Evolutionary conservation across 1,140 invertebrate species (phyloP).

Genomic region (Eriocheir sinensis): DNA sequence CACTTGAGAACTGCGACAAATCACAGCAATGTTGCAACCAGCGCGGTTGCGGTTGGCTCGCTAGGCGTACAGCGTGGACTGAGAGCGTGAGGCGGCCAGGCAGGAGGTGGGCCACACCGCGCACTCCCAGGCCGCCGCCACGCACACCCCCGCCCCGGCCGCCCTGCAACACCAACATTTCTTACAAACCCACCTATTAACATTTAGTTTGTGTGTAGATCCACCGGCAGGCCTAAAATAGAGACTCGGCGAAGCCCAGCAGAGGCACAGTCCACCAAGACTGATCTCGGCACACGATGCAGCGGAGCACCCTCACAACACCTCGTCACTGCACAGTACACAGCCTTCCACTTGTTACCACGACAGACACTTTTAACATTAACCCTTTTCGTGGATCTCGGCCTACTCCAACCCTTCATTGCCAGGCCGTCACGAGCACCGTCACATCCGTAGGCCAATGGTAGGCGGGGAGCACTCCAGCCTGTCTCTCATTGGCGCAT

Average conservation of each 20-base stretch:
- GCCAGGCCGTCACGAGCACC: conserved; percentile 60
- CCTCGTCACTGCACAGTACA: conserved; percentile 63
- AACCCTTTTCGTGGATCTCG: conserved; percentile 70
- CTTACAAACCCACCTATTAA: conserved; percentile 72
- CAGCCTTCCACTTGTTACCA: conserved; percentile 73
- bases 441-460: conserved; percentile 66
- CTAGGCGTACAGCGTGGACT: conserved; percentile 74
- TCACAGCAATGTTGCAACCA: conserved; percentile 64
- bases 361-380: conserved; percentile 74
- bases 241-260: not conserved
- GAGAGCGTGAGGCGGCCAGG: conserved; percentile 51
- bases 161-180: conserved; percentile 60
- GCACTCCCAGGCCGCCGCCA: conserved; percentile 51
- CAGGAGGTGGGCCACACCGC: conserved; percentile 45
- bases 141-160: conserved; percentile 49
- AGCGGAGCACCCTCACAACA: conserved; percentile 41
- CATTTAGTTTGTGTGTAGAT: conserved; percentile 64
- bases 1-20: conserved; percentile 12
- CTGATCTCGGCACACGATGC: not conserved
- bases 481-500: conserved; percentile 58
- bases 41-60: conserved; percentile 69
- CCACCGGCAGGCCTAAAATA: not conserved
- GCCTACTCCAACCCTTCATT: conserved; percentile 73
- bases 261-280: not conserved
- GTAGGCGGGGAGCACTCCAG: not conserved